Percentiles rank a stretch among this genome's conserved stretches.
Evolutionary conservation across 1,140 invertebrate genomes (phyloP).

Genomic region (Drosophila kurseongensis): DNA sequence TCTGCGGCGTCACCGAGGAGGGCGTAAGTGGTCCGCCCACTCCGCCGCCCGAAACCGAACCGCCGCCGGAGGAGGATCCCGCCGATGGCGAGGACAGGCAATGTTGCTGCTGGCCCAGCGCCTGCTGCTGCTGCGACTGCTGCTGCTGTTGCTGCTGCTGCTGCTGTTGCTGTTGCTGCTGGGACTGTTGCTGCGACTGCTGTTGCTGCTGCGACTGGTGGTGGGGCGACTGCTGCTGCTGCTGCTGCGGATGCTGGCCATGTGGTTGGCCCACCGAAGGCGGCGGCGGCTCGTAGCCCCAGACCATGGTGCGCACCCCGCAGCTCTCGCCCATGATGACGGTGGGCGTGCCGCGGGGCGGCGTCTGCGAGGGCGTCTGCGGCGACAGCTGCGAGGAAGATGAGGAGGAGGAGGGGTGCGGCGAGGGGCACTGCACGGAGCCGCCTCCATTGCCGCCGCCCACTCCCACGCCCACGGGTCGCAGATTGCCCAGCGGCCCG

Average conservation of each 20-base stretch:
- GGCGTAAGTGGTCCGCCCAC: constrained; percentile 12
- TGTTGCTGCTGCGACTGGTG: constrained; percentile 52
- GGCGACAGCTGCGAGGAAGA: constrained; percentile 85
- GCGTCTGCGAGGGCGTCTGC: constrained; percentile 86
- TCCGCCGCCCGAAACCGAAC: constrained; percentile 25
- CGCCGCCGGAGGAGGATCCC: constrained; percentile 82
- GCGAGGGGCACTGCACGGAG: constrained; percentile 78
- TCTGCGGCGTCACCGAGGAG: constrained; percentile 75
- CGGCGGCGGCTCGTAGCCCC: constrained; percentile 86
- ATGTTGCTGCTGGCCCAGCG: constrained; percentile 71
- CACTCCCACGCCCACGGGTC: constrained; percentile 60
- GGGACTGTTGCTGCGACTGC: constrained; percentile 54
- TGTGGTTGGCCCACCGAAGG: constrained; percentile 45
- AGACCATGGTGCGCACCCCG: constrained; percentile 95
- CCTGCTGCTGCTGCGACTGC: constrained; percentile 80
- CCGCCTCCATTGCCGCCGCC: constrained; percentile 14
- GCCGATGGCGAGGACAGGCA: constrained; percentile 75
- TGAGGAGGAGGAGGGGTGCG: constrained; percentile 82
- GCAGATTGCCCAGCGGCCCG: constrained; percentile 88
- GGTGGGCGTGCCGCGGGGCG: constrained; percentile 91
- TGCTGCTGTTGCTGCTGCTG: constrained; percentile 79
- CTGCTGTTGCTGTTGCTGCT: constrained; percentile 66
- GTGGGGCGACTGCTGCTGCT: constrained; percentile 52
- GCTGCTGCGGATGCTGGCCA: constrained; percentile 42
- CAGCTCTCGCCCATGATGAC: constrained; percentile 96